Base-by-base conservation (phyloP, 1,140 invertebrate species). In the Armadillidium nasatum region DNA sequence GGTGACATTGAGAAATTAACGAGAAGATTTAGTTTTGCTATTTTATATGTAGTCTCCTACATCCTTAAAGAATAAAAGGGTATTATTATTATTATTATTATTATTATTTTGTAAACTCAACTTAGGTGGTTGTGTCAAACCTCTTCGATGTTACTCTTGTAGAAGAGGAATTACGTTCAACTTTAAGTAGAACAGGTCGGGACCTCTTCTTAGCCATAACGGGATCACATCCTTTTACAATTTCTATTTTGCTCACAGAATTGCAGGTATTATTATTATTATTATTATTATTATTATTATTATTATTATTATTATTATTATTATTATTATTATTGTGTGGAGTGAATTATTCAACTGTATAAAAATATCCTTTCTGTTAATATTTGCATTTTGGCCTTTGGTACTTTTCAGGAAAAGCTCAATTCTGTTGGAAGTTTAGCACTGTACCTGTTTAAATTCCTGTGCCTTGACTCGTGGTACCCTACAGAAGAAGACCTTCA, bases 361-460 rank as follows among this genome's bases (percentile, higher is more conserved):
- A 6, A 33, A n/a, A 33, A 33, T 33, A 33, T 33, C 6, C 33
- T 1, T 33, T 33, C 33, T 6, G 6, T 1, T 33, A 33, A n/a
- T n/a, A n/a, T n/a, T n/a, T n/a, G n/a, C n/a, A n/a, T n/a, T n/a
- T n/a, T n/a, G n/a, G n/a, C 33, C 33, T 33, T 33, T 33, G 33
- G 6, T 21, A 11, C 43, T 23, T 43, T 69, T 10, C 80, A 81
- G 77, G 73, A 82, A 80, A 60, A 82, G 82, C 13, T 80, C 19
- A 43, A 43, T 13, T 54, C 46, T 68, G 70, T 80, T 50, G 76
- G 79, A 22, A 74, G 74, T 44, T 74, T 80, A 70, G 87, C 88
- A 73, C 83, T 92, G 0, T 93, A 92, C 85, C 85, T 94, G 33
- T 92, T 93, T 73, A 90, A 89, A 81, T 90, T 91, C 67, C 82